Percentiles rank a stretch among this genome's conserved stretches.
These are phyloP conservation scores for Lagopus muta DNA, from an alignment of 2,113 vertebrate genomes.

Conservation along the genomic window DNA sequence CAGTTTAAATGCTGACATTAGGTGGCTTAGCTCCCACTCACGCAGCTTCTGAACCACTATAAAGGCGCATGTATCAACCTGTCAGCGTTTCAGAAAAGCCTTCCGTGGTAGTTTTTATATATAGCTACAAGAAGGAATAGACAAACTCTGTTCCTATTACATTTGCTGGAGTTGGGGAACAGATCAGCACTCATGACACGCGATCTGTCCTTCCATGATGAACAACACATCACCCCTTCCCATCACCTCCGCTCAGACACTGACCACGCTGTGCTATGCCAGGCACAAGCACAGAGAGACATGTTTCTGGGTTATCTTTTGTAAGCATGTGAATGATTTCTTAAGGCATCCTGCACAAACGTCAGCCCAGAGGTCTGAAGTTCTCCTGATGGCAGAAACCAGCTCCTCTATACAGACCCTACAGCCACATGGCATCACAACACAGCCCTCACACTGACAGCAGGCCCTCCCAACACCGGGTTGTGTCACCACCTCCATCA, in stretches of 20 bases:
- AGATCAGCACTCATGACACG: fast-evolving
- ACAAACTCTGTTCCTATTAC: fast-evolving
- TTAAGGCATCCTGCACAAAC: neutral
- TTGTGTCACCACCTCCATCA: neutral
- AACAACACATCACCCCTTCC: fast-evolving
- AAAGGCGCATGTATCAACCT: fast-evolving
- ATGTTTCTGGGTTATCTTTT: neutral
- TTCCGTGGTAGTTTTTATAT: fast-evolving
- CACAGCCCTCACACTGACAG: fast-evolving
- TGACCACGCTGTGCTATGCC: fast-evolving
- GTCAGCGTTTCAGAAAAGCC: fast-evolving
- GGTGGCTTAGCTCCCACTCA: fast-evolving
- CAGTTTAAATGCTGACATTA: fast-evolving
- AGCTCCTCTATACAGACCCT: neutral
- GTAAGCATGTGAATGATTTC: fast-evolving
- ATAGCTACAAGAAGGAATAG: neutral
- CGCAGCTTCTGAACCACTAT: fast-evolving
- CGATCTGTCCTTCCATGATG: fast-evolving
- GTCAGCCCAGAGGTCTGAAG: neutral
- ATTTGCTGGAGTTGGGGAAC: fast-evolving
- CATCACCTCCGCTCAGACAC: fast-evolving
- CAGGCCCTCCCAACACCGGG: neutral
- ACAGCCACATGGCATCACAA: no score
- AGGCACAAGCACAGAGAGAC: fast-evolving
- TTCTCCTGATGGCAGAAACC: neutral